A percentile compares a stretch with the other conserved stretches of the same genome.
Evolutionary conservation across 2,113 vertebrate species (phyloP).

Genomic region (Eulemur rufifrons): DNA sequence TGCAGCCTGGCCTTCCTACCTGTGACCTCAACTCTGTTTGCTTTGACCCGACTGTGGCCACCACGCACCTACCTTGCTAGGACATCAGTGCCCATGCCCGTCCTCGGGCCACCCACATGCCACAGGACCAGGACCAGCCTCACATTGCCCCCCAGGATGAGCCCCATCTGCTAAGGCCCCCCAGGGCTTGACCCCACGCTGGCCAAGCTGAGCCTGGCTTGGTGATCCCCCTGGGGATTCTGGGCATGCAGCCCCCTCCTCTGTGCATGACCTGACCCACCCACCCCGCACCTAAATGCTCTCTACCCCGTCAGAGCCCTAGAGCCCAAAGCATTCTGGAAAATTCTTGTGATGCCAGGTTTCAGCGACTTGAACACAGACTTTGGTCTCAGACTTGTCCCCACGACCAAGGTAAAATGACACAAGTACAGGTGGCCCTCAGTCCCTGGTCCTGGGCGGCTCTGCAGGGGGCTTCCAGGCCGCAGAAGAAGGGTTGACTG

Average conservation of each 20-base stretch:
- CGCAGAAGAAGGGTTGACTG: too few relatives aligned
- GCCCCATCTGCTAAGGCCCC: neutral
- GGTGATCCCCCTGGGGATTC: too few relatives aligned
- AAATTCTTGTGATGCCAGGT: neutral
- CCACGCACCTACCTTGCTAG: accelerated
- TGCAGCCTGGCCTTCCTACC: neutral
- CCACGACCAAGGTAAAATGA: neutral
- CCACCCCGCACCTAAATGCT: neutral
- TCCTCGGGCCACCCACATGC: neutral
- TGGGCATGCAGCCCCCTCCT: neutral
- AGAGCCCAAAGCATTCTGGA: neutral
- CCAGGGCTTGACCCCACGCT: neutral
- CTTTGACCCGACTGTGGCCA: accelerated
- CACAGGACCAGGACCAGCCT: neutral
- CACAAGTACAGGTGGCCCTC: neutral
- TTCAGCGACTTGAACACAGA: neutral
- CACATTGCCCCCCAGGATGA: neutral
- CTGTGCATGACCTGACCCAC: too few relatives aligned
- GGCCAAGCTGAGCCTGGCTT: neutral
- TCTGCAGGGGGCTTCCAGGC: neutral
- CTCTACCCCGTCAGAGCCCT: neutral
- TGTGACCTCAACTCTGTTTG: neutral
- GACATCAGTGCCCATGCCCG: accelerated
- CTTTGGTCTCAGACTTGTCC: neutral
- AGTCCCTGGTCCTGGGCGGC: neutral